Percentiles rank a stretch among this genome's conserved stretches.
Conservation (phyloP, 2,888 invertebrate genomes). For the Drosophila phalerata region DNA sequence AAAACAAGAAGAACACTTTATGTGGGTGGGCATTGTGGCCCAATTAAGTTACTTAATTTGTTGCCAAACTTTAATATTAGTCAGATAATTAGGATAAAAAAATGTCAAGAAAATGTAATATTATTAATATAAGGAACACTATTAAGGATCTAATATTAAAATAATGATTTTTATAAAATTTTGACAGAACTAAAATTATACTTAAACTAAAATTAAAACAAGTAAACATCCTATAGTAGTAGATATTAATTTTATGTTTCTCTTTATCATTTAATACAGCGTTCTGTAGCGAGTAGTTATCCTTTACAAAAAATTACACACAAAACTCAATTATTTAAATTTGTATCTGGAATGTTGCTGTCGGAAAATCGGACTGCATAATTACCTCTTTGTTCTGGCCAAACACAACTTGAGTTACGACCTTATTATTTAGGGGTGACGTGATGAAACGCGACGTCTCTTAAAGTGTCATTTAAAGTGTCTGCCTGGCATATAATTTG, state of each 20-base stretch:
- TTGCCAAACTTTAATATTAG: background rate
- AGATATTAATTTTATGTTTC: too few relatives aligned
- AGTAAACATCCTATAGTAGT: too few relatives aligned
- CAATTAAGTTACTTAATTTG: conserved; percentile 14
- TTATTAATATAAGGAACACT: background rate
- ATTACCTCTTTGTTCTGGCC: conserved; percentile 60
- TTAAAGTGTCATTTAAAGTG: conserved; percentile 43
- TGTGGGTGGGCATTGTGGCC: conserved; percentile 9
- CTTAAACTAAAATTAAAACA: too few relatives aligned
- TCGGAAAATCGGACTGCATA: conserved; percentile 40
- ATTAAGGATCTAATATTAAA: too few relatives aligned
- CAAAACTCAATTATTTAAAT: too few relatives aligned
- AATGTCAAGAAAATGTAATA: background rate
- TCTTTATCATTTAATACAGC: too few relatives aligned
- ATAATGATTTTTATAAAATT: too few relatives aligned
- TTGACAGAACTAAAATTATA: too few relatives aligned
- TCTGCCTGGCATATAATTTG: conserved; percentile 31
- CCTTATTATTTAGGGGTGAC: conserved; percentile 53
- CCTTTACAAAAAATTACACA: too few relatives aligned
- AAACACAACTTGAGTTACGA: conserved; percentile 44
- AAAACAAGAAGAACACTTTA: conserved; percentile 29
- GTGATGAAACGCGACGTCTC: conserved; percentile 14
- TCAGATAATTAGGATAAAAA: background rate
- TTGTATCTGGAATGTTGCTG: background rate
- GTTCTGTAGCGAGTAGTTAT: too few relatives aligned